A percentile compares a stretch with the other conserved stretches of the same genome.
phyloP scores from a whole-genome alignment of 2,888 invertebrate species.

The Nematopogon swammerdamellus region DNA sequence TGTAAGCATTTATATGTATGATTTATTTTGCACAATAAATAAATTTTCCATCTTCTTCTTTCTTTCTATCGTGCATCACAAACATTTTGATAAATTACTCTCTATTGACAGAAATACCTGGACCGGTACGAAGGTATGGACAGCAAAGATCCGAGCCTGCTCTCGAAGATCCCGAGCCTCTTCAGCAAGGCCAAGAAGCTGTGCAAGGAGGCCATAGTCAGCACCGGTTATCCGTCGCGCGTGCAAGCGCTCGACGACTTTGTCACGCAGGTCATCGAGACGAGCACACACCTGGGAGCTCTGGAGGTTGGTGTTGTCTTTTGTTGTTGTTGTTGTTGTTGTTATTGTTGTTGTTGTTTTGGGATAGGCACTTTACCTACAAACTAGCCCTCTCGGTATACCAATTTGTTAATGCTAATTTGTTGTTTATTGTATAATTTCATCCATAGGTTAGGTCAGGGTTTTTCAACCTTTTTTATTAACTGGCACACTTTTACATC shows the following conservation, averaged over 20 bases:
- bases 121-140: slow-evolving; percentile 19
- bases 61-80: too few species aligned
- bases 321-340: slow-evolving; percentile 22
- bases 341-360: not conserved
- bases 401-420: not conserved
- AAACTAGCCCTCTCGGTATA: not conserved
- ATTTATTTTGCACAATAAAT: too few species aligned
- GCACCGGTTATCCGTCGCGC: slow-evolving; percentile 56
- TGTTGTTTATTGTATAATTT: too few species aligned
- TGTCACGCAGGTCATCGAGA: slow-evolving; percentile 63
- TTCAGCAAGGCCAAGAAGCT: slow-evolving; percentile 61
- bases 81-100: too few species aligned
- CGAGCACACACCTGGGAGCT: slow-evolving; percentile 63
- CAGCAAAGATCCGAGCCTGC: slow-evolving; percentile 17
- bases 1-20: too few species aligned
- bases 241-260: slow-evolving; percentile 64
- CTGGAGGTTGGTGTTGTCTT: too few species aligned
- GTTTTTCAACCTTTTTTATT: too few species aligned
- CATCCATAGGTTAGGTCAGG: too few species aligned
- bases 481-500: too few species aligned
- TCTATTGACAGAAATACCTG: slow-evolving; percentile 33
- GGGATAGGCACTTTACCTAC: not conserved
- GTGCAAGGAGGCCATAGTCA: slow-evolving; percentile 60
- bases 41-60: too few species aligned
- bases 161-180: slow-evolving; percentile 35